These are phyloP conservation scores for Coleophora deauratella DNA, from an alignment of 2,888 invertebrate genomes.

Conservation along the genomic window DNA sequence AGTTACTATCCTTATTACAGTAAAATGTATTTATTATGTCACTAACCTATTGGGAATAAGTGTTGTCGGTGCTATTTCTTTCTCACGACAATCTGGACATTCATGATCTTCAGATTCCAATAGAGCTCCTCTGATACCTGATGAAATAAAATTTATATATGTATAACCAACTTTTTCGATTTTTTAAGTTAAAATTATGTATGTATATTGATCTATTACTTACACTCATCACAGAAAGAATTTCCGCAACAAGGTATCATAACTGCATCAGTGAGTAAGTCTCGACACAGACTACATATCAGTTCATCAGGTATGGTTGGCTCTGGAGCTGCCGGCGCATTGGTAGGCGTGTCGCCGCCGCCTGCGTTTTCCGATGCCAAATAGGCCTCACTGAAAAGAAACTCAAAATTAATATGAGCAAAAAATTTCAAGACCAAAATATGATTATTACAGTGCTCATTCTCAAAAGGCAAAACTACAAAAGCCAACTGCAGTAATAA, in stretches of 20 bases:
- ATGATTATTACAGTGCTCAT: too few species aligned
- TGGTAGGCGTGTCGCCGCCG: conserved; percentile 73
- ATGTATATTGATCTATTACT: conserved; percentile 41
- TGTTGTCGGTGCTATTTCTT: conserved; percentile 93
- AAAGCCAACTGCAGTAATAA: too few species aligned
- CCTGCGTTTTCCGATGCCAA: conserved; percentile 77
- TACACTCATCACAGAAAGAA: conserved; percentile 99
- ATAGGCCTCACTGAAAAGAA: conserved; percentile 81
- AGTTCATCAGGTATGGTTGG: conserved; percentile 93
- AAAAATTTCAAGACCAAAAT: too few species aligned
- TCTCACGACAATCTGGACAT: conserved; percentile 95
- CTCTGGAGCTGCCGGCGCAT: conserved; percentile 79
- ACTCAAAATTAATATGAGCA: conserved; percentile 3
- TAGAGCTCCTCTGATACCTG: conserved; percentile 90
- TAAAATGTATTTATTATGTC: neutral
- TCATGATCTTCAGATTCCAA: conserved; percentile 96
- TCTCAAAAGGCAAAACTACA: too few species aligned
- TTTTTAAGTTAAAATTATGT: conserved; percentile 2
- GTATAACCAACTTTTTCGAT: too few species aligned
- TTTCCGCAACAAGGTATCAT: conserved; percentile 99
- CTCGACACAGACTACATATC: conserved; percentile 93
- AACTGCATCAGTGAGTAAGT: conserved; percentile 95
- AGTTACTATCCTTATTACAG: neutral
- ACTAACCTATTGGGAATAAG: conserved; percentile 87
- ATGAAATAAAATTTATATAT: conserved; percentile 18